Conservation (phyloP, 2,113 vertebrate species). For the Arizona elegans region DNA sequence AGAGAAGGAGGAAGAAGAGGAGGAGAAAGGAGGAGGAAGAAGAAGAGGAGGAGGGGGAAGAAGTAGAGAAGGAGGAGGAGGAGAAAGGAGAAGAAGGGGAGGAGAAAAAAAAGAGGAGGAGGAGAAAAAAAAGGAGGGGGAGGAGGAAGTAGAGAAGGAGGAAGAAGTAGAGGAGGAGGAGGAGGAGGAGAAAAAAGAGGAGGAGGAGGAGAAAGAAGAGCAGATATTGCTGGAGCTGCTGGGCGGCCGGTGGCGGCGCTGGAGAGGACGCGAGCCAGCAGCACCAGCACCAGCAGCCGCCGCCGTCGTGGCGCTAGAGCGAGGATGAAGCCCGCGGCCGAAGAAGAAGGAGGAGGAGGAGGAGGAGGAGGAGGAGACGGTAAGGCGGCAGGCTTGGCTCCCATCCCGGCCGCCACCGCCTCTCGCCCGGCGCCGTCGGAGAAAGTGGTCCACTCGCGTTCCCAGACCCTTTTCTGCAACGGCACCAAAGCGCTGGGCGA, state of each 20-base stretch:
- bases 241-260: slow-evolving; percentile 42
- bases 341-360: background rate
- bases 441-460: slow-evolving; percentile 77
- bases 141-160: too few species aligned
- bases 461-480: slow-evolving; percentile 67
- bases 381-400: background rate
- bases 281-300: slow-evolving; percentile 18
- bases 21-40: too few species aligned
- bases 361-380: background rate
- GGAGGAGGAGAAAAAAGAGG: background rate
- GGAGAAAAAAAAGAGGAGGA: background rate
- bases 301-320: slow-evolving; percentile 31
- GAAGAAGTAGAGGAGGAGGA: too few species aligned
- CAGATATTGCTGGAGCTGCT: background rate
- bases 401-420: background rate
- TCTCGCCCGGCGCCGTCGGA: slow-evolving; percentile 49
- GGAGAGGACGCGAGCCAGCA: background rate
- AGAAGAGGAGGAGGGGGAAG: too few species aligned
- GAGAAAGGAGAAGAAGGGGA: background rate
- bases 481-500: slow-evolving; percentile 64
- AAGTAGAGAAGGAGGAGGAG: too few species aligned
- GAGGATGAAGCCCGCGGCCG: slow-evolving; percentile 50
- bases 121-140: background rate
- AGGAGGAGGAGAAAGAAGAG: background rate
- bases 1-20: background rate